These are phyloP conservation scores for Stenurella melanura DNA, from an alignment of 2,888 invertebrate species.

Conservation along the genomic window DNA sequence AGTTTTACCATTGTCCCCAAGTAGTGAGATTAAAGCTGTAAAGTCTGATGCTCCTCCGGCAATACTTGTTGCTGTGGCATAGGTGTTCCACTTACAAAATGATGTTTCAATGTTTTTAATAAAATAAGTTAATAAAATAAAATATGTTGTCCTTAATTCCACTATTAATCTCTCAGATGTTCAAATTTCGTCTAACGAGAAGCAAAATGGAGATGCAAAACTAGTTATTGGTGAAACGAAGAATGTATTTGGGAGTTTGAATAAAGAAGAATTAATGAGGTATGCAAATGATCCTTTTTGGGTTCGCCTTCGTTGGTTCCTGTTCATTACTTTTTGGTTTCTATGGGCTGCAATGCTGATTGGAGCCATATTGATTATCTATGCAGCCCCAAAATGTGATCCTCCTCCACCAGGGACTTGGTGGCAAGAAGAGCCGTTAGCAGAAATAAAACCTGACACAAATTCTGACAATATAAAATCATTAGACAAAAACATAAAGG, in stretches of 20 bases:
- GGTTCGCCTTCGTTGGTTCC: slow-evolving; percentile 92
- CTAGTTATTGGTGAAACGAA: slow-evolving; percentile 84
- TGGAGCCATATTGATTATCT: slow-evolving; percentile 93
- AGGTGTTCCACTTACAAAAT: slow-evolving; percentile 16
- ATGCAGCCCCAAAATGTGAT: slow-evolving; percentile 91
- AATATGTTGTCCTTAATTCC: slow-evolving; percentile 72
- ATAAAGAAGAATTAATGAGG: slow-evolving; percentile 99
- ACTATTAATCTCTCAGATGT: slow-evolving; percentile 81
- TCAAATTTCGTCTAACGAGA: slow-evolving; percentile 76
- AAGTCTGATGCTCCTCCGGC: slow-evolving; percentile 77
- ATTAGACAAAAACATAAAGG: slow-evolving; percentile 75
- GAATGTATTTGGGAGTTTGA: slow-evolving; percentile 87
- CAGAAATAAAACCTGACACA: slow-evolving; percentile 76
- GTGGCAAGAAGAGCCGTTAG: slow-evolving; percentile 87
- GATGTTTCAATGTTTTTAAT: slow-evolving; percentile 35
- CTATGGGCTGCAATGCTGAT: slow-evolving; percentile 95
- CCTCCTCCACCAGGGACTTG: slow-evolving; percentile 85
- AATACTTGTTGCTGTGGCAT: slow-evolving; percentile 67
- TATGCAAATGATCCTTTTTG: slow-evolving; percentile 99
- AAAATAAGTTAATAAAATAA: slow-evolving; percentile 31
- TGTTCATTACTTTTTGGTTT: slow-evolving; percentile 94
- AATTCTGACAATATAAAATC: slow-evolving; percentile 65
- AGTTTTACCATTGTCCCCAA: slow-evolving; percentile 81
- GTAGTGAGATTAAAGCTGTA: slow-evolving; percentile 84
- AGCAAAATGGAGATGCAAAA: slow-evolving; percentile 91